Base-by-base conservation (phyloP, 2,797 vertebrate genomes). In the Spinibarbus caldwelli region DNA sequence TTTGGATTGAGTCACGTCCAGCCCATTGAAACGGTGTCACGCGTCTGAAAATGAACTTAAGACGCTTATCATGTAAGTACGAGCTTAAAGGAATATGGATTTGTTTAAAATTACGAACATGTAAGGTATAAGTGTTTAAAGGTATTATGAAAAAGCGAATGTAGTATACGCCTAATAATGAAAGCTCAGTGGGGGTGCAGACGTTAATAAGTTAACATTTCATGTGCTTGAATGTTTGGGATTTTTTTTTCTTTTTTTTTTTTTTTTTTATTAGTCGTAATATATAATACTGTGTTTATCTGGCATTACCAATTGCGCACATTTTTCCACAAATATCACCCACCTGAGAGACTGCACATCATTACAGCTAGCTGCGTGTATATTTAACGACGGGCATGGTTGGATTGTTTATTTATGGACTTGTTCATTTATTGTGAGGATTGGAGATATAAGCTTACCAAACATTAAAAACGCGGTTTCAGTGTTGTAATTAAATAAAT, bases 1-100 rank as follows among this genome's bases (percentile, higher is more conserved):
- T 54, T 31, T 62, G 78, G 78, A 73, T 79, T 38, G 26, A 85
- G 68, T 78, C 85, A 71, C 52, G 62, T 86, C 72, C 70, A 10
- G 45, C n/a, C 45, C 10, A 26, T 47, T 70, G 26, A 45, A 79
- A 41, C 19, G 64, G 43, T 67, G 49, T 79, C 76, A 29, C 45
- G 73, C 45, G 70, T 77, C 47, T 73, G 68, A 31, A 80, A 49
- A 71, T 76, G 19, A 84, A 80, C 71, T 66, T 77, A 85, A 19
- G 67, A 71, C 54, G 41, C 52, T 21, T 57, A 5, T 26, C 52
- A 41, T 49, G 84, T 85, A 85, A 80, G 84, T 85, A 57, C 47
- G 5, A 82, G 15, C 21, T 66, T 49, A 47, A 15, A 47, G 12
- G 6, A 15, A n/a, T 15, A 6, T 49, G 4, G 10, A 6, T 47